phyloP scores from a whole-genome alignment of 2,888 invertebrate genomes.

The Calephelis perditalis region DNA sequence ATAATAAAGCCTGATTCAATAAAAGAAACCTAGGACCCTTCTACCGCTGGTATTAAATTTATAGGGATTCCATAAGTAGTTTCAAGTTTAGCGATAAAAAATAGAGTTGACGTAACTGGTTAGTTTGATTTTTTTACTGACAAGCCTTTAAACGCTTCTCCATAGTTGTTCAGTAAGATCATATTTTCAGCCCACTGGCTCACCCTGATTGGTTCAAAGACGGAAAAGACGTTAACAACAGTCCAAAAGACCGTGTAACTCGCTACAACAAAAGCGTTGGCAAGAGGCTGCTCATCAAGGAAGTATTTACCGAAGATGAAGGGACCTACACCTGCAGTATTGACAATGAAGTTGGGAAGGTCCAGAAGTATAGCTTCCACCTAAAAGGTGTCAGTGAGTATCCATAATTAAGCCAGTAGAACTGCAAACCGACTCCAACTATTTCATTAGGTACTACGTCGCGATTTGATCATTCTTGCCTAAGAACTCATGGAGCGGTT shows the following conservation, averaged over 20 bases:
- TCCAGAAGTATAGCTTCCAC: conserved; percentile 45
- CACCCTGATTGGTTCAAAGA: conserved; percentile 58
- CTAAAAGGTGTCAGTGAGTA: conserved; percentile 56
- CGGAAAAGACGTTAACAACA: conserved; percentile 45
- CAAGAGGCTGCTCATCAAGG: conserved; percentile 54
- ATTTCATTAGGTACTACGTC: too few species aligned
- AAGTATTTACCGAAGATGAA: conserved; percentile 45
- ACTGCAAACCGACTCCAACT: too few species aligned
- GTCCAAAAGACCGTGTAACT: conserved; percentile 47
- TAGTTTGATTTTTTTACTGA: too few species aligned
- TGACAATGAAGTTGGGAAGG: conserved; percentile 48
- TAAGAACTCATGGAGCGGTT: too few species aligned
- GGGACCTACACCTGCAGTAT: conserved; percentile 55
- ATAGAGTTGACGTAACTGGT: too few species aligned
- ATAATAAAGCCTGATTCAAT: too few species aligned
- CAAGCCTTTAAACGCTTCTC: too few species aligned
- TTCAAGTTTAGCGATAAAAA: too few species aligned
- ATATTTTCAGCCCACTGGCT: conserved; percentile 47
- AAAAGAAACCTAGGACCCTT: too few species aligned
- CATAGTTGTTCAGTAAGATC: not conserved
- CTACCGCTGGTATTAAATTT: too few species aligned
- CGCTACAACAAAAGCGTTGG: conserved; percentile 57
- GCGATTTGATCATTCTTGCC: too few species aligned
- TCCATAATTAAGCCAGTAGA: not conserved
- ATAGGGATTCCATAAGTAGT: too few species aligned